These are phyloP conservation scores for Chorisops tibialis DNA, from an alignment of 2,888 invertebrate species.

Conservation along the genomic window DNA sequence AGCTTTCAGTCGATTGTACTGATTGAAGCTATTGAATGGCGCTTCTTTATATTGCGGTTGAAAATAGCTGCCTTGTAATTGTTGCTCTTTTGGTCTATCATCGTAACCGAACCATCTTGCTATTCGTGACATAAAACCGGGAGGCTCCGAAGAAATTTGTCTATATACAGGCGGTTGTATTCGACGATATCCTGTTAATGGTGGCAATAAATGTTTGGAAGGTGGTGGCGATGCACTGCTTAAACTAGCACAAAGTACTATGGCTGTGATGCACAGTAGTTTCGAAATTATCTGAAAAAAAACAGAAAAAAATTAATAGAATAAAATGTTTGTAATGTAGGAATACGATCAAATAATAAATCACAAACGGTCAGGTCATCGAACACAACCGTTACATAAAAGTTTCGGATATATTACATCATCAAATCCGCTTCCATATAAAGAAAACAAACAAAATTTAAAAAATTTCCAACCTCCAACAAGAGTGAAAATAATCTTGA, in stretches of 20 bases:
- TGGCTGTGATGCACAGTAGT: not conserved
- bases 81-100: constrained; percentile 40
- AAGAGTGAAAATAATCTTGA: no score
- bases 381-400: no score
- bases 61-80: constrained; percentile 35
- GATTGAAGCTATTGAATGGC: constrained; percentile 28
- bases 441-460: no score
- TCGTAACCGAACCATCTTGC: constrained; percentile 51
- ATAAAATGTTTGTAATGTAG: no score
- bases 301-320: not conserved
- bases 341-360: no score
- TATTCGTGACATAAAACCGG: constrained; percentile 49
- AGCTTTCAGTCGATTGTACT: constrained; percentile 50
- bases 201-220: constrained; percentile 46
- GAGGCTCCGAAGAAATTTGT: constrained; percentile 34
- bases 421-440: no score
- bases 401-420: no score
- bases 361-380: no score
- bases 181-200: not conserved
- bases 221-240: constrained; percentile 34
- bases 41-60: constrained; percentile 34
- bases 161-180: constrained; percentile 28
- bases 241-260: not conserved
- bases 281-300: constrained; percentile 20
- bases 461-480: no score